Percentiles rank a stretch among this genome's conserved stretches.
These are phyloP conservation scores for Leucopsar rothschildi DNA, from an alignment of 2,113 vertebrate genomes.

Conservation along the genomic window DNA sequence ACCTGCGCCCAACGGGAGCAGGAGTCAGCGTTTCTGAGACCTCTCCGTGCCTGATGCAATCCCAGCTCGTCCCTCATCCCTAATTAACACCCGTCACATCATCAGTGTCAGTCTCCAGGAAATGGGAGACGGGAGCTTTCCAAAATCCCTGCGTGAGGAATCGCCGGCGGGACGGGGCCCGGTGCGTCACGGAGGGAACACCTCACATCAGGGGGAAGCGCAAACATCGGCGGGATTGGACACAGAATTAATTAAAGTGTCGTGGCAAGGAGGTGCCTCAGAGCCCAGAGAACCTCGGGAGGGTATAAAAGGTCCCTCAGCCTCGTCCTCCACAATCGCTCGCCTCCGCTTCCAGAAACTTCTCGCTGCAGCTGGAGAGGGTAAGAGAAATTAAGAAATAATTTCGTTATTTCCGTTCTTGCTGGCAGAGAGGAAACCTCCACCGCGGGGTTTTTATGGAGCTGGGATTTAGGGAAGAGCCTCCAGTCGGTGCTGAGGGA, in stretches of 20 bases:
- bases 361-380: not conserved
- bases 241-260: not conserved
- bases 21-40: conserved; percentile 25
- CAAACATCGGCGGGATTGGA: not conserved
- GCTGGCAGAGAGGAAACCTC: not conserved
- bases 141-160: not conserved
- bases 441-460: not conserved
- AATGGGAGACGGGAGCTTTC: not conserved
- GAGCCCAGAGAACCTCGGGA: not conserved
- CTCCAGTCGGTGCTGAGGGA: not conserved
- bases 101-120: conserved; percentile 1
- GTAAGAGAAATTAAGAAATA: not conserved
- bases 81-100: not conserved
- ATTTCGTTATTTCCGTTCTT: rapidly evolving
- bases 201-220: not conserved
- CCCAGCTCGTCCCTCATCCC: not conserved
- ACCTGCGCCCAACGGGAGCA: not conserved
- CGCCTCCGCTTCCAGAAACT: not conserved
- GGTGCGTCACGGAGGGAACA: not conserved
- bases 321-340: not conserved
- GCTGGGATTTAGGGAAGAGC: not conserved
- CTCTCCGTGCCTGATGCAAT: not conserved
- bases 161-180: rapidly evolving
- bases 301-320: not conserved
- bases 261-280: not conserved